Percentiles rank a stretch among this genome's conserved stretches.
Evolutionary conservation across 1,140 invertebrate species (phyloP).

Genomic region (Thaumetopoea pityocampa): DNA sequence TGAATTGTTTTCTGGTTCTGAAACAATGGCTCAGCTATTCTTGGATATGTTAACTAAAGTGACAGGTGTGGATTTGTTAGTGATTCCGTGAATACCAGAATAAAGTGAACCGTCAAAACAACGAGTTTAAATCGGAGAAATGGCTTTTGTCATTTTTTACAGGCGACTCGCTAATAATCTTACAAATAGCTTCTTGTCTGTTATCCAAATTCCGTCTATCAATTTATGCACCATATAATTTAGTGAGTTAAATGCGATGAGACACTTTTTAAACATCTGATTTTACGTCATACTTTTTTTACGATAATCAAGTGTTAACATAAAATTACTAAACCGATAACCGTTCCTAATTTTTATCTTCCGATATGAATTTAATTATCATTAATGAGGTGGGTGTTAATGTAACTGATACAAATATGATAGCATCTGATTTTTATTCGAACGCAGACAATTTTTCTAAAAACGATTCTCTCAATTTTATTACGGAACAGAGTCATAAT

Average conservation of each 20-base stretch:
- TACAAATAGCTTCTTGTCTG: slow-evolving; percentile 35
- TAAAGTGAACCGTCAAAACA: slow-evolving; percentile 48
- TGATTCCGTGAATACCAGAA: slow-evolving; percentile 43
- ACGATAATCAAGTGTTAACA: too few species aligned
- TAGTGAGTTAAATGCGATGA: too few species aligned
- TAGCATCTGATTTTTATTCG: slow-evolving; percentile 11
- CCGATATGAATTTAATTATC: too few species aligned
- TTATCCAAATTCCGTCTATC: slow-evolving; percentile 29
- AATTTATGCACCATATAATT: slow-evolving; percentile 28
- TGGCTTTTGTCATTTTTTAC: slow-evolving; percentile 24
- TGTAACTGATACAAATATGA: slow-evolving; percentile 11
- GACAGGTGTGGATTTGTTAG: slow-evolving; percentile 55
- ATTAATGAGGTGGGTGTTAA: slow-evolving; percentile 8
- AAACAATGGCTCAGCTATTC: slow-evolving; percentile 50
- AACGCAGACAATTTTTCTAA: slow-evolving; percentile 7
- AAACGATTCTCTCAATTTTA: slow-evolving; percentile 16
- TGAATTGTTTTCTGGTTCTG: slow-evolving; percentile 44
- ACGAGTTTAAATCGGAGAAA: slow-evolving; percentile 23
- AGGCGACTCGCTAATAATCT: slow-evolving; percentile 32
- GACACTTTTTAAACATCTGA: too few species aligned
- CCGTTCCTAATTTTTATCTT: too few species aligned
- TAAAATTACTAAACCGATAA: too few species aligned
- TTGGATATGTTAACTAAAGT: slow-evolving; percentile 37
- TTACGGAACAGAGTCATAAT: slow-evolving; percentile 20
- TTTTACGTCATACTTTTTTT: too few species aligned